Conservation (phyloP, 2,888 invertebrate species). For the Ophioninae sp. region DNA sequence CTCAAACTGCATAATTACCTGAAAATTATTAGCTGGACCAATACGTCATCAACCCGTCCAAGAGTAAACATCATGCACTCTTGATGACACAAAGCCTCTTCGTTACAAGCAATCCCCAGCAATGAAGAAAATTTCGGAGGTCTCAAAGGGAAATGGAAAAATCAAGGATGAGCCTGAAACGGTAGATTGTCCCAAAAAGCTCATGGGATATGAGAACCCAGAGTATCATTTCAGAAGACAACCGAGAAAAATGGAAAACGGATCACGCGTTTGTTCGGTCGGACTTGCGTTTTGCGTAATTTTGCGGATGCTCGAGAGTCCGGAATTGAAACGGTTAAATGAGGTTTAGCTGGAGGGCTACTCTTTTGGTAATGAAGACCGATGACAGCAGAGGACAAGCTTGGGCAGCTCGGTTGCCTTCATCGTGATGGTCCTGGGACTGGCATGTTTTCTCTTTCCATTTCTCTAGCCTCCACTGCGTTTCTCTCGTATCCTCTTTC, state of each 20-base stretch:
- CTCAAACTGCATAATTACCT: no score
- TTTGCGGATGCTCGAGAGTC: conserved; percentile 60
- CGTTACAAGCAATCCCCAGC: neutral
- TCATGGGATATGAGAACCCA: neutral
- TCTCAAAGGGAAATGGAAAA: neutral
- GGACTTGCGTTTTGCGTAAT: conserved; percentile 53
- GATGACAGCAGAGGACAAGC: conserved; percentile 73
- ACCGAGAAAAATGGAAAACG: conserved; percentile 24
- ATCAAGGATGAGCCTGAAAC: neutral
- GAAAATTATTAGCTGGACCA: no score
- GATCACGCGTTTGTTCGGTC: conserved; percentile 41
- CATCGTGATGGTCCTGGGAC: conserved; percentile 34
- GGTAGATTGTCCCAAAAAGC: neutral
- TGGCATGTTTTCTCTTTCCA: conserved; percentile 10
- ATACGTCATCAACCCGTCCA: neutral
- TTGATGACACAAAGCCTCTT: neutral
- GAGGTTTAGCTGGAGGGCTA: conserved; percentile 72
- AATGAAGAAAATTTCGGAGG: neutral
- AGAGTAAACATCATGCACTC: neutral
- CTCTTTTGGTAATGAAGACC: conserved; percentile 78
- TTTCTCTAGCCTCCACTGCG: neutral
- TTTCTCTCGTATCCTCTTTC: neutral
- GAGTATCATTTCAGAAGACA: conserved; percentile 11
- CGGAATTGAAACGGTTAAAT: conserved; percentile 69
- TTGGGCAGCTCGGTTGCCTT: conserved; percentile 58